Evolutionary conservation across 1,140 invertebrate genomes (phyloP), one percentile per base, ranked within the genome.

Genomic region (Melipona quadrifasciata): DNA sequence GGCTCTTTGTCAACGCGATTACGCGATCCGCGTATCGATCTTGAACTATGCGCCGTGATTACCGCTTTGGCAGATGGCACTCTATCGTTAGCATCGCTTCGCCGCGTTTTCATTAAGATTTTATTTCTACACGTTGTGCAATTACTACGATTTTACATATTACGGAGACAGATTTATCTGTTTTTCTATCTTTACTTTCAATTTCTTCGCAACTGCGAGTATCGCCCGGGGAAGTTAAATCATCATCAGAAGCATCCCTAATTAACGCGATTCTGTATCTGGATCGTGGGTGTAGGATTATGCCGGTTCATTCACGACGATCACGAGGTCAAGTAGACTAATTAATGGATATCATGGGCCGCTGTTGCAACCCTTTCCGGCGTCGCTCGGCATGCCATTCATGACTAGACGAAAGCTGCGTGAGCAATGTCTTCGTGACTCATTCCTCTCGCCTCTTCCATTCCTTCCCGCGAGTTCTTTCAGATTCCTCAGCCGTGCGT

Each of bases 321-420:
- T 90, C 85, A 85, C 86, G 86, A 89, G 93, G 93, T 94, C 92
- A 94, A 93, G 91, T 94, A 90, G 89, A 91, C 90, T 93, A 94
- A 94, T 94, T 94, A 90, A 89, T 92, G 90, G 89, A 86, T 71
- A 76, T 74, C 31, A 80, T 78, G 87, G 39, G 67, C 47, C 67
- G n/a, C 10, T 31, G 14, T 27, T 80, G 34, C 72, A 53, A 67
- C 68, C 70, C 78, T 80, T 31, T 67, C 27, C 11, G 8, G 64
- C 39, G 61, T 79, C 3, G 8, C 24, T 68, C n/a, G 21, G 14
- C 27, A 34, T 55, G 19, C 21, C 31, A 21, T 12, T n/a, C 21
- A 51, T 39, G 19, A 51, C 71, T 19, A 19, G 27, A 19, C n/a
- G 21, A 19, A 57, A 79, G 39, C 1, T 11, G 8, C 8, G 39